Percentiles rank a stretch among this genome's conserved stretches.
Conservation (phyloP, 2,888 invertebrate species). For the Aplocera efformata region DNA sequence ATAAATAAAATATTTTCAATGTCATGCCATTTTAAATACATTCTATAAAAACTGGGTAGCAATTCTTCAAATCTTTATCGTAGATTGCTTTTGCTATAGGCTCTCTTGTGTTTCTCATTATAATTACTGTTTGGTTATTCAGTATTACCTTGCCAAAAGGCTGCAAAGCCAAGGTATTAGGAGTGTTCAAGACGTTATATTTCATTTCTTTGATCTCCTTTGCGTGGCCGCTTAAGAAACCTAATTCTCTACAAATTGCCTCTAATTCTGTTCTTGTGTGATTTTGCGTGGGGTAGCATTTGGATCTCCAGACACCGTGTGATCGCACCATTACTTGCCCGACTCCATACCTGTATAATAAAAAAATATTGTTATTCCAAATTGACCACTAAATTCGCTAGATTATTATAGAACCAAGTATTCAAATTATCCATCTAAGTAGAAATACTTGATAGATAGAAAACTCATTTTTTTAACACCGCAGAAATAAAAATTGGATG, state of each 20-base stretch:
- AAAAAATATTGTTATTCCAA: not conserved
- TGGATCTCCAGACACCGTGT: constrained; percentile 86
- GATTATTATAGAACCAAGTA: too few species aligned
- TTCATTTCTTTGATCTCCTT: constrained; percentile 51
- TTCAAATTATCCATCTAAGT: too few species aligned
- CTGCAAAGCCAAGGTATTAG: constrained; percentile 54
- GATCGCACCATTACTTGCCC: constrained; percentile 84
- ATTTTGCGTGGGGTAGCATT: constrained; percentile 81
- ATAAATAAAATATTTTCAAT: constrained; percentile 1
- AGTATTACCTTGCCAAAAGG: constrained; percentile 58
- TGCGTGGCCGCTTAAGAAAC: constrained; percentile 80
- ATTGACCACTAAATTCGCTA: not conserved
- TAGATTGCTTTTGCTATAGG: constrained; percentile 59
- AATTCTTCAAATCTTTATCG: constrained; percentile 45
- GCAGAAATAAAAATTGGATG: too few species aligned
- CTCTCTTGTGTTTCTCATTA: constrained; percentile 55
- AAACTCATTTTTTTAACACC: too few species aligned
- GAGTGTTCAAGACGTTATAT: constrained; percentile 37
- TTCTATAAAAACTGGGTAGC: constrained; percentile 72
- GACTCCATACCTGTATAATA: constrained; percentile 67
- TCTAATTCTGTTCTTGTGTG: constrained; percentile 78
- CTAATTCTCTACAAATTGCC: constrained; percentile 82
- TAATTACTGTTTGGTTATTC: constrained; percentile 61
- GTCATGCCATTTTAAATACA: constrained; percentile 43
- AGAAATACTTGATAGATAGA: too few species aligned